phyloP scores from a whole-genome alignment of 2,797 vertebrate genomes.

The Amblyopsis hoosieri region DNA sequence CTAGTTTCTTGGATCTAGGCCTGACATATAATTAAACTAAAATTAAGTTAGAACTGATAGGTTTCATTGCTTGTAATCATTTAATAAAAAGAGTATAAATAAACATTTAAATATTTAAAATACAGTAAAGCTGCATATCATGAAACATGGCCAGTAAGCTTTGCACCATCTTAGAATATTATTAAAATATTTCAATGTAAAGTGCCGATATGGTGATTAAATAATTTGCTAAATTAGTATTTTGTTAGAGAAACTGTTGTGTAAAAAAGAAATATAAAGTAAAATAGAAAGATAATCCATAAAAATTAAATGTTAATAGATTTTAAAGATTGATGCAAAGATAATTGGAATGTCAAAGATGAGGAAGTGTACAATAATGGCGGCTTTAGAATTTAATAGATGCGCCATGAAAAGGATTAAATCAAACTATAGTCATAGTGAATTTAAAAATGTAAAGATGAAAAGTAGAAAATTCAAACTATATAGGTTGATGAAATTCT shows the following conservation, averaged over 20 bases:
- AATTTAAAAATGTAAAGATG: constrained; percentile 55
- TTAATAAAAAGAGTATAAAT: constrained; percentile 12
- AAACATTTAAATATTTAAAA: constrained; percentile 28
- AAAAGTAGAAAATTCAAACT: constrained; percentile 56
- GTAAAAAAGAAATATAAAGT: constrained; percentile 25
- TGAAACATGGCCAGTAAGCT: constrained; percentile 22
- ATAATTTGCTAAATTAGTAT: constrained; percentile 42
- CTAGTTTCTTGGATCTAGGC: no score
- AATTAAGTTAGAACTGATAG: no score
- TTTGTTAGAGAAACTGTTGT: constrained; percentile 40
- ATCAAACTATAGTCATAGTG: constrained; percentile 54
- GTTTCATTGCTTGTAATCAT: constrained; percentile 1
- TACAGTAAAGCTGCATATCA: constrained; percentile 26
- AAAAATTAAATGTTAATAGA: constrained; percentile 69
- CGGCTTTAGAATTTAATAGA: constrained; percentile 58
- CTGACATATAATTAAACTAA: no score
- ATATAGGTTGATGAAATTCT: constrained; percentile 36
- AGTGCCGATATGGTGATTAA: constrained; percentile 52
- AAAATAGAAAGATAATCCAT: constrained; percentile 56
- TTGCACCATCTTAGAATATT: constrained; percentile 23
- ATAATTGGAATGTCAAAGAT: constrained; percentile 74
- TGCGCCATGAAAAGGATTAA: constrained; percentile 54
- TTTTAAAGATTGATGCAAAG: constrained; percentile 73
- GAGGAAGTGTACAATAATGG: constrained; percentile 55
- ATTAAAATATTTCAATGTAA: constrained; percentile 41